These are phyloP conservation scores for Scaeva pyrastri DNA, from an alignment of 2,888 invertebrate species.

Conservation along the genomic window DNA sequence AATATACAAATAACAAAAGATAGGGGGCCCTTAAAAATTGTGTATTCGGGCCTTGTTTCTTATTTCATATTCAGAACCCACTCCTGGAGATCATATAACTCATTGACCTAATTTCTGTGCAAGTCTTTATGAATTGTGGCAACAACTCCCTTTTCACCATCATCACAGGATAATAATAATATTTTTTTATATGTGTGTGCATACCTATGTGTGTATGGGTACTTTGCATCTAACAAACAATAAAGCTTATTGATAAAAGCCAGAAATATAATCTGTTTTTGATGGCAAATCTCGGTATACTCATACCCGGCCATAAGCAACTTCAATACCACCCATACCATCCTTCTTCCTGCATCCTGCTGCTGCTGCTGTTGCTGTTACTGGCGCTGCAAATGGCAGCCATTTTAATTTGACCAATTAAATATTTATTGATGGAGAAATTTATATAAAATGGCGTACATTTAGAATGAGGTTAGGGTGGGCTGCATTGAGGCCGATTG, in stretches of 20 bases:
- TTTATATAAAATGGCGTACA: slow-evolving; percentile 52
- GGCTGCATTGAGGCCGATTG: not conserved
- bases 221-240: slow-evolving; percentile 52
- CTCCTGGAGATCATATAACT: slow-evolving; percentile 2
- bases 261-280: slow-evolving; percentile 66
- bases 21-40: no score
- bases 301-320: not conserved
- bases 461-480: slow-evolving; percentile 3
- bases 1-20: no score
- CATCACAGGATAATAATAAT: slow-evolving; percentile 18
- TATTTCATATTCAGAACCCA: not conserved
- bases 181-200: no score
- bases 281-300: slow-evolving; percentile 31
- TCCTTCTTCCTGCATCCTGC: not conserved
- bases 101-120: slow-evolving; percentile 65
- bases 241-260: slow-evolving; percentile 65
- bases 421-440: slow-evolving; percentile 77
- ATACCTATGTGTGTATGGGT: not conserved
- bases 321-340: not conserved
- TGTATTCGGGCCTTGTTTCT: not conserved
- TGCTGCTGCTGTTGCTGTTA: not conserved
- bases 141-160: slow-evolving; percentile 42
- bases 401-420: slow-evolving; percentile 74
- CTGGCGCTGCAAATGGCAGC: slow-evolving; percentile 53
- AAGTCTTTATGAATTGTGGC: slow-evolving; percentile 51